Evolutionary conservation across 2,888 invertebrate genomes (phyloP).

Genomic region (Dioctria linearis): DNA sequence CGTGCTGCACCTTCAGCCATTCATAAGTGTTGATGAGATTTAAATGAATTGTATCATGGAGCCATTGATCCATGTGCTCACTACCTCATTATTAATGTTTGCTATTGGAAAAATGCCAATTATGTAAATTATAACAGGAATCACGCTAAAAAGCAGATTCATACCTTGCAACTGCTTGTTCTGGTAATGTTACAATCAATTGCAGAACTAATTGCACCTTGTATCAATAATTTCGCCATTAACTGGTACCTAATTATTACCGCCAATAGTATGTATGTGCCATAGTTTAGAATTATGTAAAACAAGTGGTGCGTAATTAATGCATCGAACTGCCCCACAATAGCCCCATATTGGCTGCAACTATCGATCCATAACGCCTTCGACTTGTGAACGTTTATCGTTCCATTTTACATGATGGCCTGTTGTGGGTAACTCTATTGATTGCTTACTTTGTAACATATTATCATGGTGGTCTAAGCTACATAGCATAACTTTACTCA

Average conservation of each 20-base stretch:
- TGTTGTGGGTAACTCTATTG: background rate
- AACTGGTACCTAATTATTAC: conserved; percentile 8
- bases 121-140: too few species aligned
- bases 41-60: too few species aligned
- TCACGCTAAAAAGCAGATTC: too few species aligned
- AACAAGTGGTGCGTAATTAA: conserved; percentile 1
- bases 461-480: background rate
- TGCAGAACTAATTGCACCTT: conserved; percentile 9
- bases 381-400: conserved; percentile 22
- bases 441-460: background rate
- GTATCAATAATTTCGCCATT: conserved; percentile 27
- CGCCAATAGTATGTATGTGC: too few species aligned
- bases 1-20: too few species aligned
- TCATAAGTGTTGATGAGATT: too few species aligned
- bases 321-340: conserved; percentile 13
- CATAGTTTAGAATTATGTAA: background rate
- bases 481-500: background rate
- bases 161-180: background rate
- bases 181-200: background rate
- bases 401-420: conserved; percentile 30
- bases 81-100: too few species aligned
- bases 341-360: background rate
- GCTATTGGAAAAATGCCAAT: too few species aligned
- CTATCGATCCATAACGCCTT: conserved; percentile 29
- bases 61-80: too few species aligned